phyloP scores from a whole-genome alignment of 1,140 invertebrate genomes.

The Delia radicum region DNA sequence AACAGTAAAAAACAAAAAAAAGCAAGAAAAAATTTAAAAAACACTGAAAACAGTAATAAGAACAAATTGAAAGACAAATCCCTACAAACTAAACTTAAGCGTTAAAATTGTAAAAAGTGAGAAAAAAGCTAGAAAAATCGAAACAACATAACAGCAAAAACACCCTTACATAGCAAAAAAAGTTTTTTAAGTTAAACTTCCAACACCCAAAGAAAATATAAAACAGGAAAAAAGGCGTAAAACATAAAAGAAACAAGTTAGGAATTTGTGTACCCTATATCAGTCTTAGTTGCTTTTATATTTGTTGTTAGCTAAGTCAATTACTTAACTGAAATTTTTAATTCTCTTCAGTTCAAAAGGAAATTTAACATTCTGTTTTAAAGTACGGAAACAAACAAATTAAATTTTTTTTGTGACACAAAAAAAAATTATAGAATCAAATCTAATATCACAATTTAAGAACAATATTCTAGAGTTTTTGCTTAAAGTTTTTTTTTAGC shows the following conservation, averaged over 20 bases:
- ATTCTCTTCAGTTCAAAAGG: too few species aligned
- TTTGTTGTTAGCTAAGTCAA: too few species aligned
- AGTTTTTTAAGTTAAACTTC: background rate
- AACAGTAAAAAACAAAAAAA: background rate
- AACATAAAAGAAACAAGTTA: background rate
- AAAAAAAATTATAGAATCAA: too few species aligned
- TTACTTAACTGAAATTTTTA: too few species aligned
- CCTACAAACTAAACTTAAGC: conserved; percentile 1
- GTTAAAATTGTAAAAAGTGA: background rate
- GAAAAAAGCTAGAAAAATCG: background rate
- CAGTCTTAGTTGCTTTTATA: too few species aligned
- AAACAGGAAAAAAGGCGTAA: background rate
- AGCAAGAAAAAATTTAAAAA: background rate
- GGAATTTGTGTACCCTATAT: background rate
- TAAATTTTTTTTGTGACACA: too few species aligned
- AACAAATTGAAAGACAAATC: conserved; percentile 24
- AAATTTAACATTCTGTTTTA: too few species aligned
- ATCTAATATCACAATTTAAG: too few species aligned
- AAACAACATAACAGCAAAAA: background rate
- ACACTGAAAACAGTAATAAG: conserved; percentile 4
- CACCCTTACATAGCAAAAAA: background rate
- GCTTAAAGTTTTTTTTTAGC: too few species aligned
- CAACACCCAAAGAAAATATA: background rate
- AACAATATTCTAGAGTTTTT: too few species aligned
- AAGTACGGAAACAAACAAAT: too few species aligned